Conservation (phyloP, 1,140 invertebrate species). For the Aphelenchoides fujianensis region DNA sequence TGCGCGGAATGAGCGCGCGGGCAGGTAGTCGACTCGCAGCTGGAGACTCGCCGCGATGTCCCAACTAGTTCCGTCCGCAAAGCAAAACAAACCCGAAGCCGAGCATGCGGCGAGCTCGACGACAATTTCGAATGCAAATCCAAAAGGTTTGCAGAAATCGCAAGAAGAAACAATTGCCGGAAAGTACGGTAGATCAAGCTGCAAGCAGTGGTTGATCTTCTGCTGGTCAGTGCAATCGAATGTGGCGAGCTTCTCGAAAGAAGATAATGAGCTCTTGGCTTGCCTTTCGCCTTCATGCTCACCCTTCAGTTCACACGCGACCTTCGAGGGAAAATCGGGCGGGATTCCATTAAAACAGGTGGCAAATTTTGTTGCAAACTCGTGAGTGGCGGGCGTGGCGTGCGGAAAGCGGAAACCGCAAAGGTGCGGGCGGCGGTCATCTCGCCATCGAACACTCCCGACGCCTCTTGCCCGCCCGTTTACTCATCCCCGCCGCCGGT, state of each 20-base stretch:
- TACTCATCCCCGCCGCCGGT: background rate
- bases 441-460: background rate
- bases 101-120: background rate
- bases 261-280: too few relatives aligned
- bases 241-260: background rate
- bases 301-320: too few relatives aligned
- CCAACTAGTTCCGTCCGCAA: background rate
- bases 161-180: background rate
- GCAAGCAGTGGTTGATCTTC: background rate
- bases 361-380: background rate
- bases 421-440: background rate
- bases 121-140: too few relatives aligned
- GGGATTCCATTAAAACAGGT: slow-evolving; percentile 5
- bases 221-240: background rate
- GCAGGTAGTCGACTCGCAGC: background rate
- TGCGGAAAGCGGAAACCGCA: background rate
- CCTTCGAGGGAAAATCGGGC: too few relatives aligned
- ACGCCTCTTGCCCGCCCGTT: background rate
- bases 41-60: background rate
- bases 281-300: too few relatives aligned
- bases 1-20: background rate
- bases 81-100: background rate
- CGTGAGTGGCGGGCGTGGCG: background rate
- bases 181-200: background rate
- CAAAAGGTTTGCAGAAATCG: too few relatives aligned